Evolutionary conservation across 2,888 invertebrate species (phyloP).

Genomic region (Drosophila pullipes): DNA sequence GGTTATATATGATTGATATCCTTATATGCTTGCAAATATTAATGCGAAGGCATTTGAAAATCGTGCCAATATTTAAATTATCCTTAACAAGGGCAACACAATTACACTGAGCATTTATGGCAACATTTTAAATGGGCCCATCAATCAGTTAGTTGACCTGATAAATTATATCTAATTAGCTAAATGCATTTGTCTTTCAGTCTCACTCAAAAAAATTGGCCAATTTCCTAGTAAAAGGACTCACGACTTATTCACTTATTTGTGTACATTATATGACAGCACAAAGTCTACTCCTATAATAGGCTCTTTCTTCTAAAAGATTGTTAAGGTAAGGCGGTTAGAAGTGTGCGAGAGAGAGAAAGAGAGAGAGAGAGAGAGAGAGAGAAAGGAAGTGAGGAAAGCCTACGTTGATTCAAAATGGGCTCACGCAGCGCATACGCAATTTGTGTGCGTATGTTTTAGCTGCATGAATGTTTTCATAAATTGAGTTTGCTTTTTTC

Average conservation of each 20-base stretch:
- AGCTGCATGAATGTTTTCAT: conserved; percentile 69
- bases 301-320: not conserved
- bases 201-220: conserved; percentile 7
- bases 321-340: not conserved
- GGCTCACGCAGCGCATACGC: conserved; percentile 70
- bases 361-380: not conserved
- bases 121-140: conserved; percentile 18
- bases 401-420: conserved; percentile 45
- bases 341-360: accelerated
- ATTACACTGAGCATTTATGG: not conserved
- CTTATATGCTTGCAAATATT: too few relatives aligned
- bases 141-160: conserved; percentile 35
- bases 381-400: not conserved
- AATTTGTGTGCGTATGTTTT: conserved; percentile 57
- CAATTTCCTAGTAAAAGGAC: conserved; percentile 29
- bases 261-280: conserved; percentile 41
- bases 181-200: conserved; percentile 40
- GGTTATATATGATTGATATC: not conserved
- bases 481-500: conserved; percentile 78
- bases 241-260: conserved; percentile 53
- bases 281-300: conserved; percentile 18
- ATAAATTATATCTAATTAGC: conserved; percentile 48
- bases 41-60: not conserved
- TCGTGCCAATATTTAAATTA: not conserved
- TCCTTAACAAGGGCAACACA: not conserved